These are phyloP conservation scores for Catharus minimus DNA, from an alignment of 2,113 vertebrate genomes.

Conservation along the genomic window DNA sequence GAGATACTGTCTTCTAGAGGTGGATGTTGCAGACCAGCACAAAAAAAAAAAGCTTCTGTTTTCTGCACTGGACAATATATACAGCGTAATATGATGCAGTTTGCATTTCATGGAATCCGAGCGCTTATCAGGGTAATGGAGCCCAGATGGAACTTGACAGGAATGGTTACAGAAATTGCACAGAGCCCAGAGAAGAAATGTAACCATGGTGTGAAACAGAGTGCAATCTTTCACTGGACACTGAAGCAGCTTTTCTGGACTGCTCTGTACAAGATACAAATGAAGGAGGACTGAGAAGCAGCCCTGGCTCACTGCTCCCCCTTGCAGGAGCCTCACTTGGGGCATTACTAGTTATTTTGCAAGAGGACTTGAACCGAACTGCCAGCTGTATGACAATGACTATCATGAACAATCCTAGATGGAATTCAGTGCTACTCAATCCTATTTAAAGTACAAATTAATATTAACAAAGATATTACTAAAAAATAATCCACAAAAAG, in stretches of 20 bases:
- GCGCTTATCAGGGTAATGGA: background rate
- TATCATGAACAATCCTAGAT: background rate
- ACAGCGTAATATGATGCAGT: fast-evolving
- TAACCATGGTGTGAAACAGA: background rate
- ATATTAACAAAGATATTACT: background rate
- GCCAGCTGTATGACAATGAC: background rate
- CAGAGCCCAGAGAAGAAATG: background rate
- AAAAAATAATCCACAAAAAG: background rate
- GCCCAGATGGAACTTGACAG: background rate
- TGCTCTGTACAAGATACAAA: background rate
- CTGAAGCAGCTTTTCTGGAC: background rate
- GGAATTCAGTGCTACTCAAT: background rate
- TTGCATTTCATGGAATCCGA: background rate
- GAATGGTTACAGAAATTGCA: background rate
- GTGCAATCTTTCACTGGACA: background rate
- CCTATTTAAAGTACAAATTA: background rate
- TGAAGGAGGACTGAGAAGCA: background rate
- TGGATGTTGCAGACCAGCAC: background rate
- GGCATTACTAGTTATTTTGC: background rate
- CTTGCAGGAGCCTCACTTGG: background rate
- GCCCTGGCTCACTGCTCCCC: background rate
- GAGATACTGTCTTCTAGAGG: background rate
- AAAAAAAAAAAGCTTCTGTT: background rate
- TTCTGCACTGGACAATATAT: background rate
- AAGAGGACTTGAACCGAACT: background rate